Base-by-base conservation (phyloP, 2,797 vertebrate species). In the Stomatorhinus walkeri region DNA sequence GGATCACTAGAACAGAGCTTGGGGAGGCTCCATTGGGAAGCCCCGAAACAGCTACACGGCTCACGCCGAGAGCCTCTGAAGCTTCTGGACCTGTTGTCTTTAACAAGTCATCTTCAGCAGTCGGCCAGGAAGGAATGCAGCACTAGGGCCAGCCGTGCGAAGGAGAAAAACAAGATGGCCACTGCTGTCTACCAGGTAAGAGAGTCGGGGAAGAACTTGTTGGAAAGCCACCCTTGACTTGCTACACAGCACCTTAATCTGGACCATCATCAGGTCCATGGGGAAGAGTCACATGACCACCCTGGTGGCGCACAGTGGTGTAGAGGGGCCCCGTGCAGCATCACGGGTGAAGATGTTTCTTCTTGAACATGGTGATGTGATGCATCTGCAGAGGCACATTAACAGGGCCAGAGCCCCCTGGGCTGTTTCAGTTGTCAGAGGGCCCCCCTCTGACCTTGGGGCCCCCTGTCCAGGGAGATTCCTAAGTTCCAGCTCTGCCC, bases 161-260 rank as follows among this genome's bases (percentile, higher is more conserved):
- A 40, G 12, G 28, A 87, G 54, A 87, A 36, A 61, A 7, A 87
- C 16, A 61, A 32, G 87, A 87, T 87, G 87, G 87, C 87, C 43
- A 87, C 87, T 19, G 61, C 61, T 32, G 59, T 87, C 40, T 87
- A 49, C 59, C 46, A 87, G 87, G 87, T 87, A 87, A 87, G 87
- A 36, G 59, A 9, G 59, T 40, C 28, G 54, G 81, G 81, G 40
- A 51, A 14, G 10, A 28, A 51, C 43, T 48, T 84, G 24, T 24
- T 49, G 46, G 81, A 84, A 84, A 51, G 2, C 9, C 46, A 28
- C 46, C 81, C 48, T 51, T 48, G 8, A 48, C 81, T 22, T 24
- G n/a, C 7, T 16, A 16, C 6, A n/a, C 46, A 19, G 43, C n/a
- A 28, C 7, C 81, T 84, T 28, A 81, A 19, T 81, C 16, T 81